Conservation (phyloP, 2,113 vertebrate genomes). For the Psittacara wagleri region DNA sequence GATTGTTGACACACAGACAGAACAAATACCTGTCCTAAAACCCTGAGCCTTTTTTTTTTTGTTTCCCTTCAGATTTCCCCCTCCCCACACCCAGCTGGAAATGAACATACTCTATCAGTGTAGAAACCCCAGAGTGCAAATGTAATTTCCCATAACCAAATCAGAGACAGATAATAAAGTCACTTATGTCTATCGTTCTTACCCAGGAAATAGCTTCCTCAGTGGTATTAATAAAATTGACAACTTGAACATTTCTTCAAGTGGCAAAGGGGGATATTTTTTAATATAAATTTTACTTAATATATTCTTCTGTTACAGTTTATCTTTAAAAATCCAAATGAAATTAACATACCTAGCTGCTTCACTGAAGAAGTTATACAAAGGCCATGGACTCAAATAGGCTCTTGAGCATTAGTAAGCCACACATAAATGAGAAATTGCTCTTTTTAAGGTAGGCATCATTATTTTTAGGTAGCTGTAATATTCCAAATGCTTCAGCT, state of each 20-base stretch:
- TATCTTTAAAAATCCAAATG: conserved; percentile 41
- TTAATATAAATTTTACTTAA: conserved; percentile 62
- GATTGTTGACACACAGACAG: conserved; percentile 21
- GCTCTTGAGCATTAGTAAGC: not conserved
- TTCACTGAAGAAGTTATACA: not conserved
- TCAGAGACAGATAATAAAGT: conserved; percentile 43
- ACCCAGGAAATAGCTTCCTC: conserved; percentile 34
- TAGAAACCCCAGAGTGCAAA: conserved; percentile 61
- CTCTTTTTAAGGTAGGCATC: not conserved
- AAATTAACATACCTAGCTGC: conserved; percentile 28
- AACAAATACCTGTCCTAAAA: conserved; percentile 61
- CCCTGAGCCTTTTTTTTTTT: not conserved
- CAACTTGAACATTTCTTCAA: conserved; percentile 51
- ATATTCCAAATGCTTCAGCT: not conserved
- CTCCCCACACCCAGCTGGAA: not conserved
- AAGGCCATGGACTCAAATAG: not conserved
- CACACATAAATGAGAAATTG: not conserved
- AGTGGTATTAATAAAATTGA: conserved; percentile 66
- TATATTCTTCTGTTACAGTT: conserved; percentile 49
- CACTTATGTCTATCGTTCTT: conserved; percentile 38
- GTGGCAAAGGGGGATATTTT: conserved; percentile 47
- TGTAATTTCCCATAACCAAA: conserved; percentile 61
- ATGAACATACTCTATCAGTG: conserved; percentile 57
- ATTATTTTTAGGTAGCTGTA: not conserved
- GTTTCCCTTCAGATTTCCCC: conserved; percentile 36